Conservation (phyloP, 2,888 invertebrate species). For the Phania funesta region DNA sequence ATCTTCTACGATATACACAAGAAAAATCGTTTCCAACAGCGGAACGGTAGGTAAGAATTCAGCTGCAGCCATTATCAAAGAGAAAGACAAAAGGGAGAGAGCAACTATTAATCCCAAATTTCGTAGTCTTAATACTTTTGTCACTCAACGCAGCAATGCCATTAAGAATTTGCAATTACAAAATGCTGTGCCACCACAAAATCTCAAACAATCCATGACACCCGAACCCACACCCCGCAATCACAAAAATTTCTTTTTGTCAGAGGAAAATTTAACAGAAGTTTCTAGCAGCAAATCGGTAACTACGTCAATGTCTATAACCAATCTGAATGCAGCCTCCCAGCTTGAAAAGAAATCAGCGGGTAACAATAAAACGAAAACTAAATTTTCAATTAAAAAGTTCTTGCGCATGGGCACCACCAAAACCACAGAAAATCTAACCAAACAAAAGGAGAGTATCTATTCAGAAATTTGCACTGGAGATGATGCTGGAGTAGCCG, state of each 20-base stretch:
- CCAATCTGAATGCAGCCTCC: constrained; percentile 45
- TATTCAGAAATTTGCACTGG: constrained; percentile 80
- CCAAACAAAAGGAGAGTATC: constrained; percentile 80
- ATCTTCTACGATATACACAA: constrained; percentile 68
- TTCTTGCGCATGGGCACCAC: constrained; percentile 90
- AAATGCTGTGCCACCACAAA: constrained; percentile 74
- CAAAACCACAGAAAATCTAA: constrained; percentile 82
- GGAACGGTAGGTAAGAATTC: constrained; percentile 77
- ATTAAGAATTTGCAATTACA: constrained; percentile 77
- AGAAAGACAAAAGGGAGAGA: constrained; percentile 88
- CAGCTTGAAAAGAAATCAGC: constrained; percentile 68
- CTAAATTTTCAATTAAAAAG: constrained; percentile 91
- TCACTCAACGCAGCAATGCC: constrained; percentile 78
- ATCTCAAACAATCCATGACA: constrained; percentile 77
- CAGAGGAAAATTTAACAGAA: constrained; percentile 85
- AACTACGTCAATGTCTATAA: constrained; percentile 60
- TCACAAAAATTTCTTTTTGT: constrained; percentile 84
- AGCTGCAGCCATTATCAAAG: constrained; percentile 86
- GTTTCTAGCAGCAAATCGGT: constrained; percentile 46
- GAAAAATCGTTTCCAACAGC: constrained; percentile 68
- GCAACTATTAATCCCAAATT: constrained; percentile 85
- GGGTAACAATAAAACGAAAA: constrained; percentile 83
- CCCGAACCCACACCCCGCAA: constrained; percentile 85
- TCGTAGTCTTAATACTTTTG: constrained; percentile 81
- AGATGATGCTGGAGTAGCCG: constrained; percentile 76